Evolutionary conservation across 1,140 invertebrate genomes (phyloP).

Genomic region (Orchestia grillus): DNA sequence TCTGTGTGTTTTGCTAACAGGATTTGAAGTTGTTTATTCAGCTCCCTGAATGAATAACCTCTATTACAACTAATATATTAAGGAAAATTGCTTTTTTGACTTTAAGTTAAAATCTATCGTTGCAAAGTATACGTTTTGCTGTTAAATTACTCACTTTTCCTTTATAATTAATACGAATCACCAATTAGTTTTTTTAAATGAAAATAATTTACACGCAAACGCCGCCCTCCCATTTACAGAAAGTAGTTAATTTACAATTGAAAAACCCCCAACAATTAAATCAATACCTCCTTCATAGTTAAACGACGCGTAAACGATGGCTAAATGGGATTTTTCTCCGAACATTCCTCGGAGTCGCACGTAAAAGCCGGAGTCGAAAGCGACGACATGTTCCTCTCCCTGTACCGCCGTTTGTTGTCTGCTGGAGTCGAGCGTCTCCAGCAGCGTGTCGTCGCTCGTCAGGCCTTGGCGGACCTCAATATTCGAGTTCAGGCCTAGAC

Average conservation of each 20-base stretch:
- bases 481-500: conserved; percentile 45
- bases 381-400: conserved; percentile 75
- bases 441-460: conserved; percentile 77
- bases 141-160: no score
- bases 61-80: no score
- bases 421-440: conserved; percentile 74
- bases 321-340: conserved; percentile 76
- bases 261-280: neutral
- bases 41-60: no score
- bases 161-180: no score
- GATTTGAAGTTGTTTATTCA: neutral
- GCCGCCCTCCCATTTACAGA: no score
- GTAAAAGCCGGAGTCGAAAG: conserved; percentile 79
- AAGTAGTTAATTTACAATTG: no score
- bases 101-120: no score
- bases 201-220: no score
- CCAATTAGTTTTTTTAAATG: no score
- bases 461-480: conserved; percentile 78
- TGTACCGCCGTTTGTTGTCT: neutral
- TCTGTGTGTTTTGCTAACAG: neutral
- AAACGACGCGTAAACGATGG: conserved; percentile 81
- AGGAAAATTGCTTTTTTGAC: no score
- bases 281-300: conserved; percentile 77
- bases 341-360: conserved; percentile 79
- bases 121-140: no score